Evolutionary conservation across 2,113 vertebrate species (phyloP).

Genomic region (Lagopus muta): DNA sequence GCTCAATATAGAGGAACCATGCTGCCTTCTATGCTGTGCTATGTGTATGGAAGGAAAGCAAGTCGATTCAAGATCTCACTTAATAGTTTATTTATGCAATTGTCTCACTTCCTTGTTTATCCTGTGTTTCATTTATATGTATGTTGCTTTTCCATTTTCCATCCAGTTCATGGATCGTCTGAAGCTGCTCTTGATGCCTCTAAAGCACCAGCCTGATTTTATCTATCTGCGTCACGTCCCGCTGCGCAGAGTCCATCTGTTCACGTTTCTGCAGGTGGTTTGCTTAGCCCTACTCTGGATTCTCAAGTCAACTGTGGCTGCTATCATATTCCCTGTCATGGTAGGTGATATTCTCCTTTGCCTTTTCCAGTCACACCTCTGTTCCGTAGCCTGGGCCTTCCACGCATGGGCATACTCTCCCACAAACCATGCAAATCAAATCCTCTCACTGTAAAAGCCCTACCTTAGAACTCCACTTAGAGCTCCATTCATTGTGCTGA

Average conservation of each 20-base stretch:
- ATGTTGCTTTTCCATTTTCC: not conserved
- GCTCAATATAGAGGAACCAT: not conserved
- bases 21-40: not conserved
- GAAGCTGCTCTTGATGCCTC: slow-evolving; percentile 95
- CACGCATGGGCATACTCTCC: rapidly evolving
- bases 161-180: slow-evolving; percentile 96
- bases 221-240: slow-evolving; percentile 97
- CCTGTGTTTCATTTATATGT: not conserved
- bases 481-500: rapidly evolving
- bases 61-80: not conserved
- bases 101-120: too few species aligned
- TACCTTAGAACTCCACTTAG: not conserved
- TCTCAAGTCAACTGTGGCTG: slow-evolving; percentile 98
- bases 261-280: slow-evolving; percentile 94
- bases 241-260: slow-evolving; percentile 93
- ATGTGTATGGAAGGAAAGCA: not conserved
- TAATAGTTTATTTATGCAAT: not conserved
- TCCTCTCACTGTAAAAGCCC: not conserved
- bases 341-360: slow-evolving; percentile 67
- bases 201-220: slow-evolving; percentile 97
- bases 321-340: slow-evolving; percentile 98
- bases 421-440: rapidly evolving
- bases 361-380: not conserved
- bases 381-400: not conserved
- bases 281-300: slow-evolving; percentile 97